Evolutionary conservation across 2,888 invertebrate genomes (phyloP), one percentile per base, ranked within the genome.

Genomic region (Nephrotoma flavescens): DNA sequence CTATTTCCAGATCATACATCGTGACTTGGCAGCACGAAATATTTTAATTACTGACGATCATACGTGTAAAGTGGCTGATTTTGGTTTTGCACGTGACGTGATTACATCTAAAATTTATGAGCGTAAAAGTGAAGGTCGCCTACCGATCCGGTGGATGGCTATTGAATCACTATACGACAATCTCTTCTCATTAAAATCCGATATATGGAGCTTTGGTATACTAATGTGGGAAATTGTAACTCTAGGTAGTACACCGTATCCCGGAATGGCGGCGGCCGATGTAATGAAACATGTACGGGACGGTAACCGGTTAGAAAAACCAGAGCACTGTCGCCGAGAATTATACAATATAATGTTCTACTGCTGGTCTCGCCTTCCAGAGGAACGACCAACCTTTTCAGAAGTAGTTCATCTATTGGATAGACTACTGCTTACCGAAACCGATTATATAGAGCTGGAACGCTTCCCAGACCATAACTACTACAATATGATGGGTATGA

Each of bases 171-270:
- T 98, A 1, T 97, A 97, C 91, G 98, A 98, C 90, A 98, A 98
- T 90, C 95, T 98, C 90, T 98, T 97, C 92, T 97, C 97, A 11
- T 95, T 96, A 1, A 97, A 98, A 91, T 97, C 97, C 1, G 98
- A 98, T 90, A 96, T 98, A 84, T 98, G 98, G 98, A 97, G 98
- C 89, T 98, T 98, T 89, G 98, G 98, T 0, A 96, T 98, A 12
- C 93, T 98, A 9, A 94, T 98, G 89, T 99, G 98, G 98, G 98
- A 98, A 92, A 97, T 98, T 86, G 97, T 98, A 9, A 98, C 98
- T 0, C 93, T 98, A 15, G 98, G 98, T 19, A 97, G 98, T 42
- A 98, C 98, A 86, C 98, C 98, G 0, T 98, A 98, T 92, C 98
- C 98, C 0, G 98, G 98, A 0, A 93, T 98, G 89, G 96, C 97